Conservation (phyloP, 1,140 invertebrate genomes). For the Camponotus floridanus region DNA sequence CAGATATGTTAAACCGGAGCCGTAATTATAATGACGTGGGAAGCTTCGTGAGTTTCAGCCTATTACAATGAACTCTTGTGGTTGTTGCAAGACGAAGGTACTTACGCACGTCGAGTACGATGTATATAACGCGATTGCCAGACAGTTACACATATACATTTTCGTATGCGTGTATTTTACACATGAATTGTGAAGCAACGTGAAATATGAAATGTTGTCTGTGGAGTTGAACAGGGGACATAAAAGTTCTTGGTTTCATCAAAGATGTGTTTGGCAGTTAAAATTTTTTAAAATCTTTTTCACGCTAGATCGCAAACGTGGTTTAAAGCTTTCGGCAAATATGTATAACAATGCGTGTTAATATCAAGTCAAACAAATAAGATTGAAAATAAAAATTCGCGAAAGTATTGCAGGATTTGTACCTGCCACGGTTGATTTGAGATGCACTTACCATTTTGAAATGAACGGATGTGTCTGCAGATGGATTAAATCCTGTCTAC, state of each 20-base stretch:
- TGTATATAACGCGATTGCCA: conserved; percentile 23
- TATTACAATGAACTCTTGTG: conserved; percentile 45
- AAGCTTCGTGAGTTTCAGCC: conserved; percentile 37
- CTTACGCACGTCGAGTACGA: conserved; percentile 22
- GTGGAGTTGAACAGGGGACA: conserved; percentile 8
- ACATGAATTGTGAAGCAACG: neutral
- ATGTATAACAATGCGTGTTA: conserved; percentile 1
- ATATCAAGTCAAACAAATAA: neutral
- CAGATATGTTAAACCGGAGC: neutral
- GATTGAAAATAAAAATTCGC: conserved; percentile 11
- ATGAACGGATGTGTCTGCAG: conserved; percentile 12
- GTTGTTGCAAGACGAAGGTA: conserved; percentile 35
- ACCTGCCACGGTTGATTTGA: conserved; percentile 10
- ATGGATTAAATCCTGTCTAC: conserved; percentile 26
- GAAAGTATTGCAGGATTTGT: conserved; percentile 3
- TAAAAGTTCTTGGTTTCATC: neutral
- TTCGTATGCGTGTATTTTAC: conserved; percentile 24
- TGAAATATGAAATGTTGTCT: conserved; percentile 35
- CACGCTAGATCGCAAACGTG: neutral
- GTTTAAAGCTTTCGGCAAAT: neutral
- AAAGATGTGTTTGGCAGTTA: neutral
- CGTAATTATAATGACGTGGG: conserved; percentile 7
- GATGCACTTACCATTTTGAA: neutral
- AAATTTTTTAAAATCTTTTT: neutral
- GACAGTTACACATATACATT: conserved; percentile 16